Evolutionary conservation across 2,113 vertebrate genomes (phyloP).

Genomic region (Odobenus rosmarus): DNA sequence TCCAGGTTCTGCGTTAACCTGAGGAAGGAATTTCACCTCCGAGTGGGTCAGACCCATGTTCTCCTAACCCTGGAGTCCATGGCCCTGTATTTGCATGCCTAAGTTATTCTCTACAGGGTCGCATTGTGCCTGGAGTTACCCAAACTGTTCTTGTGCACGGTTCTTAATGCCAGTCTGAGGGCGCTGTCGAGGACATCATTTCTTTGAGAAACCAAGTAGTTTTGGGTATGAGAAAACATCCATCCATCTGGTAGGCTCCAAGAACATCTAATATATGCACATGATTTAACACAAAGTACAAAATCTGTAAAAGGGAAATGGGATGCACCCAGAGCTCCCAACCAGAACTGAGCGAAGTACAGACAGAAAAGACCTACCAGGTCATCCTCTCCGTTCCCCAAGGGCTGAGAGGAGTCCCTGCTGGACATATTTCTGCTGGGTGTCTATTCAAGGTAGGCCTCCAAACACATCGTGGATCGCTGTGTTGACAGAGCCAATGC

Average conservation of each 20-base stretch:
- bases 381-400: not conserved
- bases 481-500: slow-evolving; percentile 60
- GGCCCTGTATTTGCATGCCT: not conserved
- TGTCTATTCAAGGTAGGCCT: slow-evolving; percentile 61
- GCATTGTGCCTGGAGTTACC: not conserved
- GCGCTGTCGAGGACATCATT: not conserved
- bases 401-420: slow-evolving; percentile 14
- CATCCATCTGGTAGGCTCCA: slow-evolving; percentile 64
- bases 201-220: not conserved
- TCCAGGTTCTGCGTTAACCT: not conserved
- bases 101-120: not conserved
- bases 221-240: slow-evolving; percentile 40
- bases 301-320: not conserved
- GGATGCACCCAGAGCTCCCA: slow-evolving; percentile 45
- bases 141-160: not conserved
- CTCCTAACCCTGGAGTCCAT: not conserved
- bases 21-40: not conserved
- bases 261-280: slow-evolving; percentile 63
- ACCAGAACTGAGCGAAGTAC: slow-evolving; percentile 18
- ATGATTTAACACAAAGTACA: slow-evolving; percentile 56
- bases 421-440: slow-evolving; percentile 61
- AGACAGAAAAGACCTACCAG: not conserved
- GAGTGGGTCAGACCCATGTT: not conserved
- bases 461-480: slow-evolving; percentile 61
- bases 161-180: slow-evolving; percentile 11